Evolutionary conservation across 2,888 invertebrate genomes (phyloP).

Genomic region (Odontocolon sp.): DNA sequence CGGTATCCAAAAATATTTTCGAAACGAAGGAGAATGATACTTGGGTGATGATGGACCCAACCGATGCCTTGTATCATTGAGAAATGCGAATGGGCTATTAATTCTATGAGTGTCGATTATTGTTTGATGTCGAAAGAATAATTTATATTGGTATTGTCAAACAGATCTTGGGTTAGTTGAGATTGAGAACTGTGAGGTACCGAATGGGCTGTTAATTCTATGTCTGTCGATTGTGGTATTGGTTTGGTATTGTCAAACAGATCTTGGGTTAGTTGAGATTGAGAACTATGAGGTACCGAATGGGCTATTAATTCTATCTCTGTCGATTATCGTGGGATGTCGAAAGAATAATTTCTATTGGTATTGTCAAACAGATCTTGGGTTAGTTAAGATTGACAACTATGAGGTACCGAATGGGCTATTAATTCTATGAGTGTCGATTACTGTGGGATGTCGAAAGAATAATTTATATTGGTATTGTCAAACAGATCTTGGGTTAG

Average conservation of each 20-base stretch:
- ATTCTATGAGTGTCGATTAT: neutral
- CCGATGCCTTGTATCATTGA: no score
- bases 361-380: no score
- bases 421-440: neutral
- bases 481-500: neutral
- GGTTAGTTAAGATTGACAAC: neutral
- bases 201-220: no score
- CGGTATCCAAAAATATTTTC: slow-evolving; percentile 54
- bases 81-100: slow-evolving; percentile 4
- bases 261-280: no score
- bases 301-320: no score
- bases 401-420: neutral
- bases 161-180: no score
- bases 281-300: no score
- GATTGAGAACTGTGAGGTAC: no score
- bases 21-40: slow-evolving; percentile 28
- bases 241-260: no score
- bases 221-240: no score
- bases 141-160: neutral
- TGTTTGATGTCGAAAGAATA: neutral
- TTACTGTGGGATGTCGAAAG: neutral
- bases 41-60: neutral
- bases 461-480: neutral
- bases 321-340: no score
- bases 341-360: neutral